Conservation (phyloP, 1,140 invertebrate species). For the Solenopsis invicta region DNA sequence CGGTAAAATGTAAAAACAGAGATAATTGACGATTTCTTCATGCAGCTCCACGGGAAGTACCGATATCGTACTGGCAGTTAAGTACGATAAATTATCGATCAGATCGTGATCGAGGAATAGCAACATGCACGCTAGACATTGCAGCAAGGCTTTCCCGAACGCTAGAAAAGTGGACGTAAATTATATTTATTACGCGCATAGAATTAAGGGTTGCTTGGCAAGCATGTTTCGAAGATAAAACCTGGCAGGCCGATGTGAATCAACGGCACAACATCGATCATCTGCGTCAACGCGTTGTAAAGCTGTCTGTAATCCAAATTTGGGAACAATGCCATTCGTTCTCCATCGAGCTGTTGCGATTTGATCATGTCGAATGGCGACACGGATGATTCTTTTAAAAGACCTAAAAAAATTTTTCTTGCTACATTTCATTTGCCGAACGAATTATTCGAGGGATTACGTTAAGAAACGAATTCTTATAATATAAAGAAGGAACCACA, state of each 20-base stretch:
- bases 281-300: conserved; percentile 94
- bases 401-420: conserved; percentile 88
- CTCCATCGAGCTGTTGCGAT: conserved; percentile 93
- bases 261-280: conserved; percentile 93
- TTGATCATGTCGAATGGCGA: conserved; percentile 96
- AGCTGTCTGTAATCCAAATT: conserved; percentile 98
- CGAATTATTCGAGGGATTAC: not conserved
- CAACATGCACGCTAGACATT: conserved; percentile 96
- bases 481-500: not conserved
- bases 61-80: conserved; percentile 97
- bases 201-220: not conserved
- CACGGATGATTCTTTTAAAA: conserved; percentile 97
- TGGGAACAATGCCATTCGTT: conserved; percentile 96
- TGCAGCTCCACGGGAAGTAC: conserved; percentile 96
- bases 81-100: conserved; percentile 97
- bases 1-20: conserved; percentile 98
- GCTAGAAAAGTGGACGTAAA: conserved; percentile 88
- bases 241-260: conserved; percentile 94
- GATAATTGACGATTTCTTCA: conserved; percentile 97
- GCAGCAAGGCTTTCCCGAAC: conserved; percentile 96
- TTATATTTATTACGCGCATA: not conserved
- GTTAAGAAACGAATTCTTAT: conserved; percentile 53
- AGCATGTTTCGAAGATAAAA: conserved; percentile 81
- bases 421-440: not conserved
- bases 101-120: conserved; percentile 98